Evolutionary conservation across 2,113 vertebrate species (phyloP), one percentile per base, ranked within the genome.

Genomic region (Jaculus jaculus): DNA sequence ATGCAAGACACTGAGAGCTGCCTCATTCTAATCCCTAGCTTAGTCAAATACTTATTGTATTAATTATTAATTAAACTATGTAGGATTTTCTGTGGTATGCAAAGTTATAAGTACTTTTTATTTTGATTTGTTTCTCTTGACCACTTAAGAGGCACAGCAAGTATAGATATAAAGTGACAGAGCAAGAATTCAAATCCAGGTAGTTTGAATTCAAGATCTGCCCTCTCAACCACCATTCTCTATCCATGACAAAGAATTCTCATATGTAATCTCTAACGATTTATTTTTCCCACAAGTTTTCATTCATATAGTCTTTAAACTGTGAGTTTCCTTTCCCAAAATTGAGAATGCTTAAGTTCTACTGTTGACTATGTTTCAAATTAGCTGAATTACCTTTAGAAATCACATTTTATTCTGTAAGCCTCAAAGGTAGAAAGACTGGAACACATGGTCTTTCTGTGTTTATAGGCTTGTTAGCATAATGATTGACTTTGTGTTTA

Each of bases 1-100:
- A 73, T 87, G 47, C 39, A 42, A 96, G 23, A 85, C 21, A 78
- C 60, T 63, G 12, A 17, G 12, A 74, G 63, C 58, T 92, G 82
- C 32, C 47, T 87, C 24, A 92, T 69, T 92, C 87, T 74, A 94
- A n/a, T 63, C 42, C 7, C 54, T 82, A 54, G 17, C 42, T 92
- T 96, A 96, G 69, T 7, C 47, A 92, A 94, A 96, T 88, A 6
- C 28, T 17, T 15, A 54, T 54, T 54, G 13, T 13, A 90, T 68
- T 47, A 28, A 51, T 88, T 61, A 77, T 34, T 60, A 89, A 17
- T 78, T 54, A 54, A 60, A 83, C 74, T 73, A 42, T 23, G 75
- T 87, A 68, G 8, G 24, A 72, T 65, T 83, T 78, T 87, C 79
- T 95, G 13, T 79, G 32, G 42, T 15, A 30, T n/a, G 16, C 23